Conservation (phyloP, 2,888 invertebrate species). For the Eilema sororculum region DNA sequence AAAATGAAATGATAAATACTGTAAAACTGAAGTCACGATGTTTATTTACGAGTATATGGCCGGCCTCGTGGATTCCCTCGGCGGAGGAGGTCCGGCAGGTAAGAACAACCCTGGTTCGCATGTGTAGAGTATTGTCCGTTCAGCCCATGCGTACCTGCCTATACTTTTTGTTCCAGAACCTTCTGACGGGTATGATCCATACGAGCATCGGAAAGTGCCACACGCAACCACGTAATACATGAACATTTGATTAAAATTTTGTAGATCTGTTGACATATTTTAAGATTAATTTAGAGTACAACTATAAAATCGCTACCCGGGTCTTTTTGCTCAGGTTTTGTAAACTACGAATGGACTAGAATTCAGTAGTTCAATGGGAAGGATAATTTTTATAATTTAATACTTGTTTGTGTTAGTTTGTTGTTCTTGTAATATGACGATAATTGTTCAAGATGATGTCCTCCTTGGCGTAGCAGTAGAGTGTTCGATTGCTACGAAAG, state of each 20-base stretch:
- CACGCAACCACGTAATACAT: constrained; percentile 12
- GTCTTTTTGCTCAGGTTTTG: no score
- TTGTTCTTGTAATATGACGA: no score
- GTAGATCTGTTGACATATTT: background rate
- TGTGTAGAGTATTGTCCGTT: no score
- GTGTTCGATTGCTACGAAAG: no score
- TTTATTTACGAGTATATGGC: constrained; percentile 13
- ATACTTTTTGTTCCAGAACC: constrained; percentile 1
- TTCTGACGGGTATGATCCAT: background rate
- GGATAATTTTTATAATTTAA: no score
- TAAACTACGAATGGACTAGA: no score
- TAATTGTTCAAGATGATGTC: no score
- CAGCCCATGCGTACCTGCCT: background rate
- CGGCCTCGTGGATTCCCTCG: background rate
- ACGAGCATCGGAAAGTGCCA: background rate
- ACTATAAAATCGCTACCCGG: no score
- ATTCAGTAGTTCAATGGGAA: no score
- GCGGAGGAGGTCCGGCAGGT: constrained; percentile 5
- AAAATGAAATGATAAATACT: background rate
- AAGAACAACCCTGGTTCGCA: no score
- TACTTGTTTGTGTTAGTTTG: no score
- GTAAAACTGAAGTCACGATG: constrained; percentile 4
- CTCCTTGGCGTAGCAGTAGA: no score
- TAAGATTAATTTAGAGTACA: background rate
- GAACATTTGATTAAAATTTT: background rate